A percentile compares a stretch with the other conserved stretches of the same genome.
Conservation (phyloP, 2,797 vertebrate species). For the Pseudocheirus occidentalis region DNA sequence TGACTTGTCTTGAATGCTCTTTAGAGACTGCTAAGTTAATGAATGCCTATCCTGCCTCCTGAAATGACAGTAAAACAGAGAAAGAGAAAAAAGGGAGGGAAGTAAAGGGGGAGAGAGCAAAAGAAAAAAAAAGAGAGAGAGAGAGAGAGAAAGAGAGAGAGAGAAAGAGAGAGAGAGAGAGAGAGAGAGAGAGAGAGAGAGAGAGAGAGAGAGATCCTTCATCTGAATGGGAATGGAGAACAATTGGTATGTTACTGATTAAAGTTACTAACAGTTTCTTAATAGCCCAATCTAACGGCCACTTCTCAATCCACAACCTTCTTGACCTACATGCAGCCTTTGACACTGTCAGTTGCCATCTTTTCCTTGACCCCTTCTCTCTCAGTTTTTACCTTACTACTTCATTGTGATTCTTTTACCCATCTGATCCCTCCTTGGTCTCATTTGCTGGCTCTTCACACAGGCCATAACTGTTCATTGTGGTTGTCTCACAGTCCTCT, state of each 20-base stretch:
- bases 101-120: no score
- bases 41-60: not conserved
- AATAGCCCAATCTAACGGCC: not conserved
- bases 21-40: not conserved
- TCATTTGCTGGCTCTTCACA: not conserved
- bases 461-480: not conserved
- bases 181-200: no score
- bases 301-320: not conserved
- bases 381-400: not conserved
- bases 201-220: not conserved
- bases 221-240: not conserved
- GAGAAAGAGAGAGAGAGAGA: no score
- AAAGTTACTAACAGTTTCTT: not conserved
- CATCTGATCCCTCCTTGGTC: not conserved
- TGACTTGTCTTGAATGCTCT: not conserved
- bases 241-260: not conserved
- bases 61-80: not conserved
- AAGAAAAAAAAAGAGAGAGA: no score
- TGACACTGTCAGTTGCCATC: not conserved
- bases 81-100: no score
- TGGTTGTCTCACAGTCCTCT: not conserved
- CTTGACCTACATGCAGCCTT: not conserved
- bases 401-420: not conserved
- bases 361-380: not conserved
- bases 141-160: no score